A percentile compares a stretch with the other conserved stretches of the same genome.
Evolutionary conservation across 2,797 vertebrate genomes (phyloP).

Genomic region (Champsocephalus gunnari): DNA sequence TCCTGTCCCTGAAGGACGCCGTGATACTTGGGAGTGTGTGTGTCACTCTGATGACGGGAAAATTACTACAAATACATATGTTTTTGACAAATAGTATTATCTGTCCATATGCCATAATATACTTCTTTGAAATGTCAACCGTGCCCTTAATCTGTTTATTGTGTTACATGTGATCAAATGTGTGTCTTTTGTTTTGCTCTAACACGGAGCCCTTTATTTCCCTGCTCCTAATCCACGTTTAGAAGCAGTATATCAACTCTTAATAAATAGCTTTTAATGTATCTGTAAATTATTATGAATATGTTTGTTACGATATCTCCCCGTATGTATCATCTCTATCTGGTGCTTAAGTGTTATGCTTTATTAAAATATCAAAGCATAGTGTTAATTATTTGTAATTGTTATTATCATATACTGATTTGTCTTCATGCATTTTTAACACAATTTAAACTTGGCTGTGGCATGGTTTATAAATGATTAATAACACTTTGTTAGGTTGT

Average conservation of each 20-base stretch:
- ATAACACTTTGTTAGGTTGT: not conserved
- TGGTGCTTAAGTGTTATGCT: not conserved
- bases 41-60: not conserved
- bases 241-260: not conserved
- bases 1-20: not conserved
- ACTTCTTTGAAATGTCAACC: not conserved
- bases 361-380: not conserved
- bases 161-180: too few species aligned
- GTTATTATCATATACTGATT: not conserved
- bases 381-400: not conserved
- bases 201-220: not conserved
- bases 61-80: not conserved
- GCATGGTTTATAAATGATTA: constrained; percentile 1
- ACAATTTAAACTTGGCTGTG: not conserved
- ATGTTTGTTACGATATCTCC: not conserved
- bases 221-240: not conserved
- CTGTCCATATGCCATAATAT: not conserved
- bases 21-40: not conserved
- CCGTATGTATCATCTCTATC: not conserved
- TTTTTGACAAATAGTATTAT: not conserved
- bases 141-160: not conserved
- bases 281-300: not conserved
- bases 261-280: not conserved
- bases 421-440: not conserved
- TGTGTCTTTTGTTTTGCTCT: not conserved